Evolutionary conservation across 2,113 vertebrate genomes (phyloP).

Genomic region (Emydocephalus ijimae): DNA sequence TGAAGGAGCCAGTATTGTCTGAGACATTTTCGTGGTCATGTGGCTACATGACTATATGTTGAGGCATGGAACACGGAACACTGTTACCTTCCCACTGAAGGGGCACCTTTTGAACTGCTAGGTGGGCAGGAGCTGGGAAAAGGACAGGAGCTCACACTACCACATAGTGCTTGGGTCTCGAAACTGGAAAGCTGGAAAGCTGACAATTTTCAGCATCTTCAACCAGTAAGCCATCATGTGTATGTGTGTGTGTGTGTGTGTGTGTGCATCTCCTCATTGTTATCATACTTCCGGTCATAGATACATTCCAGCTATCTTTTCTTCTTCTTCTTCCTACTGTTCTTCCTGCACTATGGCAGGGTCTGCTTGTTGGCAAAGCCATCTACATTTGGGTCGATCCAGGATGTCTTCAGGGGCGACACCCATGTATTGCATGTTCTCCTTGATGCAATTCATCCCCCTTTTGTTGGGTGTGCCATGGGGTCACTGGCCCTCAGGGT

Average conservation of each 20-base stretch:
- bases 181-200: no score
- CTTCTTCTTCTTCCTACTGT: not conserved
- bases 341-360: not conserved
- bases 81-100: not conserved
- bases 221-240: not conserved
- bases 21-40: not conserved
- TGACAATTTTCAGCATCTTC: not conserved
- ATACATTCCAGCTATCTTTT: not conserved
- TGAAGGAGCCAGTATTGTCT: not conserved
- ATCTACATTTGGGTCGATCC: not conserved
- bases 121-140: not conserved
- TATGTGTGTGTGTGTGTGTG: not conserved
- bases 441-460: not conserved
- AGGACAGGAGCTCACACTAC: no score
- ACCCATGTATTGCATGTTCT: not conserved
- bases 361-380: not conserved
- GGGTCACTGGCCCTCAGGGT: not conserved
- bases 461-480: not conserved
- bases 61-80: not conserved
- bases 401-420: not conserved
- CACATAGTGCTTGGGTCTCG: no score
- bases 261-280: not conserved
- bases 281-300: not conserved
- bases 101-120: not conserved
- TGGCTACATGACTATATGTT: not conserved